Percentiles rank a stretch among this genome's conserved stretches.
phyloP scores from a whole-genome alignment of 2,888 invertebrate species.

The Metalampra italica region DNA sequence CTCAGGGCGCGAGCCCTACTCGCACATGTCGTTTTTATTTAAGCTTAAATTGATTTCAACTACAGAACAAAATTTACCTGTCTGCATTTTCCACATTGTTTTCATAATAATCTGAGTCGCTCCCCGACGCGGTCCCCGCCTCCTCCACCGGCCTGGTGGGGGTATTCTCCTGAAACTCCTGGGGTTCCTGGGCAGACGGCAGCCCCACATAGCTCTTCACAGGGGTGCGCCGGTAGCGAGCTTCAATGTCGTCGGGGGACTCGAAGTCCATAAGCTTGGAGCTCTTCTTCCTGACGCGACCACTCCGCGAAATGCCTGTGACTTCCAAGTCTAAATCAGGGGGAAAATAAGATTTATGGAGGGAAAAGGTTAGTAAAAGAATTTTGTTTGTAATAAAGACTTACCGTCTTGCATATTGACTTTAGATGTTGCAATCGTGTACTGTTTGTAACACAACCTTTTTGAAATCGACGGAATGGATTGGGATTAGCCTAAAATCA shows the following conservation, averaged over 20 bases:
- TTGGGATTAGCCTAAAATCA: background rate
- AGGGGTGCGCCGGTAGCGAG: slow-evolving; percentile 69
- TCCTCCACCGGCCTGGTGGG: slow-evolving; percentile 43
- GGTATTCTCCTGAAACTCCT: slow-evolving; percentile 37
- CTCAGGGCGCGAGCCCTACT: too few species aligned
- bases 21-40: too few species aligned
- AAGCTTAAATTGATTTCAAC: too few species aligned
- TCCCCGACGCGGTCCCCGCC: slow-evolving; percentile 56
- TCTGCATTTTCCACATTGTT: slow-evolving; percentile 65
- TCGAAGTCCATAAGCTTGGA: slow-evolving; percentile 96
- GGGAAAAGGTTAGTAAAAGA: background rate
- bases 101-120: slow-evolving; percentile 70
- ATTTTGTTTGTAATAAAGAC: background rate
- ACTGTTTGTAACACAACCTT: too few species aligned
- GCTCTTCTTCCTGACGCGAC: slow-evolving; percentile 95
- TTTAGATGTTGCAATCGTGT: background rate
- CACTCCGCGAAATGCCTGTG: slow-evolving; percentile 92
- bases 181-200: slow-evolving; percentile 36
- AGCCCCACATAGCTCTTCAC: slow-evolving; percentile 41
- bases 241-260: slow-evolving; percentile 91
- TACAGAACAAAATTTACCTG: slow-evolving; percentile 35
- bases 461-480: background rate
- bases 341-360: background rate
- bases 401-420: slow-evolving; percentile 17
- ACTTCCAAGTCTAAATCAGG: slow-evolving; percentile 83